Base-by-base conservation (phyloP, 2,113 vertebrate genomes). In the Halichoerus grypus region DNA sequence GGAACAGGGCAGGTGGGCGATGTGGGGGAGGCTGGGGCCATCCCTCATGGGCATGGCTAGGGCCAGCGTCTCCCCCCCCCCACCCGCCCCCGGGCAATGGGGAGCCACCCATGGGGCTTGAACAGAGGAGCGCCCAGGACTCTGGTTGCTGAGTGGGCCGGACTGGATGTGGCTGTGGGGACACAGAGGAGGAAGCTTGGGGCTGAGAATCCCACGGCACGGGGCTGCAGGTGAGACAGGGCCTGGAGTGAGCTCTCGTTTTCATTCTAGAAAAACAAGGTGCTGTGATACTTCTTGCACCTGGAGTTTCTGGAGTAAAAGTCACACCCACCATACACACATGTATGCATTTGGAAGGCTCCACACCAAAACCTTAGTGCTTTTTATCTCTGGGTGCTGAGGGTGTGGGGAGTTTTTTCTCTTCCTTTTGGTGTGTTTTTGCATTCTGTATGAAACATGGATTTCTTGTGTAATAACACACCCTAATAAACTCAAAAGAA, bases 181-280 rank as follows among this genome's bases (percentile, higher is more conserved):
- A n/a, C 7, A 8, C 46, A n/a, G 61, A 46, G 61, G n/a, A 63
- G 80, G 31, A 14, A 51, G 26, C 42, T 4, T 9, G 21, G 31
- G 39, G 24, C 14, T 26, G 14, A 6, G 0, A 1, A 28, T 15
- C 31, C 11, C 39, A 59, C 0, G 5, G 6, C 26, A 16, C 3
- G 3, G 1, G 24, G 57, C 71, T 67, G 8, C 53, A 13, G 57
- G 26, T 36, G 42, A 39, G 18, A 33, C 8, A 1, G 24, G 22
- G 9, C 26, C 92, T 79, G 28, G 83, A n/a, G 26, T 49, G 1
- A 49, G 28, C 49, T 80, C 46, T 36, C 6, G 5, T 46, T 69
- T 21, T 36, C 36, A 69, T 57, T 69, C 83, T 36, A 87, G 92
- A 87, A 79, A 57, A 87, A 57, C 77, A 57, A 74, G 15, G 9